phyloP scores from a whole-genome alignment of 2,113 vertebrate genomes.

The Sebastes schlegelii region DNA sequence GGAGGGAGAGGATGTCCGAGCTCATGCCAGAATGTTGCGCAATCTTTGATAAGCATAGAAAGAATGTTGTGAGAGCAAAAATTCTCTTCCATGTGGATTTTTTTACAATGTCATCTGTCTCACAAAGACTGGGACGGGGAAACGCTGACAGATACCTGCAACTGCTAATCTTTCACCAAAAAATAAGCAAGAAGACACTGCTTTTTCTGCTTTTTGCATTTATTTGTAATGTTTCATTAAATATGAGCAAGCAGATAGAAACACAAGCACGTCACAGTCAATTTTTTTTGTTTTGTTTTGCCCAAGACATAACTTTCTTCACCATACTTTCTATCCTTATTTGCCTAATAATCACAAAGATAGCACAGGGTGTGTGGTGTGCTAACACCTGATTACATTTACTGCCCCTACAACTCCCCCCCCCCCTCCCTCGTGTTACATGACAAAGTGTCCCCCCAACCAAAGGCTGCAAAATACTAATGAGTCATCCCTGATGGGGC shows the following conservation, averaged over 20 bases:
- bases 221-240: slow-evolving; percentile 91
- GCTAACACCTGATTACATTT: slow-evolving; percentile 79
- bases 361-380: slow-evolving; percentile 87
- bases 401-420: slow-evolving; percentile 75
- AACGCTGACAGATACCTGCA: slow-evolving; percentile 73
- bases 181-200: slow-evolving; percentile 80
- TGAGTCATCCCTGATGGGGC: slow-evolving; percentile 76
- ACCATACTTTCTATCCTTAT: slow-evolving; percentile 74
- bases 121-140: slow-evolving; percentile 60
- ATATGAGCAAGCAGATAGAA: slow-evolving; percentile 93
- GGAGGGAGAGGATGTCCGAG: slow-evolving; percentile 58
- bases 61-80: slow-evolving; percentile 59
- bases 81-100: slow-evolving; percentile 87
- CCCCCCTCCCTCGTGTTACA: slow-evolving; percentile 63
- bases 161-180: slow-evolving; percentile 69
- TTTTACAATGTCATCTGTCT: slow-evolving; percentile 41
- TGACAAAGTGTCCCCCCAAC: slow-evolving; percentile 69
- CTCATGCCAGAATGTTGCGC: slow-evolving; percentile 73
- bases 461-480: slow-evolving; percentile 91
- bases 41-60: slow-evolving; percentile 65
- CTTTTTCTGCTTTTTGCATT: slow-evolving; percentile 89
- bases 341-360: slow-evolving; percentile 79
- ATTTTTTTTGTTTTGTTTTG: slow-evolving; percentile 80
- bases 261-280: slow-evolving; percentile 96
- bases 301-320: slow-evolving; percentile 86